phyloP scores from a whole-genome alignment of 2,888 invertebrate species.

The Blastobasis lacticolella region DNA sequence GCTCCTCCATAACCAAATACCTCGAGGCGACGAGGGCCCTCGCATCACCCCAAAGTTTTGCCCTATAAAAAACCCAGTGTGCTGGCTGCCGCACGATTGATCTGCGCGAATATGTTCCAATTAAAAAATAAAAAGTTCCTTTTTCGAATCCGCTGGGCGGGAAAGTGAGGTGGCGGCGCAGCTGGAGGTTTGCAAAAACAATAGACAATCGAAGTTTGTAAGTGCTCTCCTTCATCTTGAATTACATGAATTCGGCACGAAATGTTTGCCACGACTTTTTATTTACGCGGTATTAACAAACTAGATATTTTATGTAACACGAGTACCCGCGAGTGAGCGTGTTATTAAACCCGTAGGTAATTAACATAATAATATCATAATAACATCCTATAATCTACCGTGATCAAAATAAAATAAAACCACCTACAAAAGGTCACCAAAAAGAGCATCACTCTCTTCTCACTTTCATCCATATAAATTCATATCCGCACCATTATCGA shows the following conservation, averaged over 20 bases:
- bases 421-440: neutral
- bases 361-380: no score
- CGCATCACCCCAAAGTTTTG: slow-evolving; percentile 25
- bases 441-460: neutral
- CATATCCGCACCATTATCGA: neutral
- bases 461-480: neutral
- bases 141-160: slow-evolving; percentile 31
- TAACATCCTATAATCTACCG: no score
- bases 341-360: no score
- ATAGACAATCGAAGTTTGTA: neutral
- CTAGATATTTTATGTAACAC: no score
- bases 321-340: no score
- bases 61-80: slow-evolving; percentile 33
- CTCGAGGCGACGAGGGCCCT: slow-evolving; percentile 49
- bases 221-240: neutral
- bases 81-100: slow-evolving; percentile 38
- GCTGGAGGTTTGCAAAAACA: slow-evolving; percentile 21
- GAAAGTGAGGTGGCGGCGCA: slow-evolving; percentile 32
- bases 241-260: no score
- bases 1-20: slow-evolving; percentile 55
- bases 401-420: no score
- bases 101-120: slow-evolving; percentile 64
- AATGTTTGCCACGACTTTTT: no score
- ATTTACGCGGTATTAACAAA: no score
- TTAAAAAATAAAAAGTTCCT: slow-evolving; percentile 47